Base-by-base conservation (phyloP, 1,140 invertebrate species). In the Dinothrombium tinctorium region DNA sequence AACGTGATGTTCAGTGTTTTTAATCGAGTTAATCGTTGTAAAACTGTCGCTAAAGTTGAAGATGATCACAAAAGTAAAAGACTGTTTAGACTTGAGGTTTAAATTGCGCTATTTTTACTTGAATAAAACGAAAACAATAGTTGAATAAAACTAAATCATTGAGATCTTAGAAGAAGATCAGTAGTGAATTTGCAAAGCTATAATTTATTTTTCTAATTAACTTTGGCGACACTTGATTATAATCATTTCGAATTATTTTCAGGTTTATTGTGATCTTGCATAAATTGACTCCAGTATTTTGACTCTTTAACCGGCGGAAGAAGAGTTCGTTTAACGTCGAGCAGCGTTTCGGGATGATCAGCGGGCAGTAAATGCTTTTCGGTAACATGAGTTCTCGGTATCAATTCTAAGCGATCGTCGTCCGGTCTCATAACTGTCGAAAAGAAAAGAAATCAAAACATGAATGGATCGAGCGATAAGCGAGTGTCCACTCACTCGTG, bases 361-460 rank as follows among this genome's bases (percentile, higher is more conserved):
- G 7, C 33, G 5, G 20, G n/a, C 14, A 40, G 20, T 6, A 28
- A 28, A 8, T 40, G 38, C 12, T 26, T 40, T 12, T 40, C 38
- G 11, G 38, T 40, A 5, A 40, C 14, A 40, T 40, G 29, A 8
- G 14, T 20, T 40, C 29, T 40, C 4, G 38, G 38, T 28, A 28
- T 28, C 9, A n/a, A 8, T 12, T n/a, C 17, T 8, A 40, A 8
- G 11, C 21, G 12, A n/a, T 40, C 38, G 29, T 40, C 38, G 23
- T 31, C 20, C 9, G 38, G 38, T 28, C 38, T 28, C 21, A 40
- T 33, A 6, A 40, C 38, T 33, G 19, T 35, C n/a, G n/a, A n/a
- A n/a, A n/a, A n/a, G n/a, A n/a, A n/a, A n/a, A n/a, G n/a, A n/a
- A n/a, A n/a, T n/a, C n/a, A n/a, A n/a, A n/a, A n/a, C n/a, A n/a